Conservation (phyloP, 2,888 invertebrate species). For the Timandra comae region DNA sequence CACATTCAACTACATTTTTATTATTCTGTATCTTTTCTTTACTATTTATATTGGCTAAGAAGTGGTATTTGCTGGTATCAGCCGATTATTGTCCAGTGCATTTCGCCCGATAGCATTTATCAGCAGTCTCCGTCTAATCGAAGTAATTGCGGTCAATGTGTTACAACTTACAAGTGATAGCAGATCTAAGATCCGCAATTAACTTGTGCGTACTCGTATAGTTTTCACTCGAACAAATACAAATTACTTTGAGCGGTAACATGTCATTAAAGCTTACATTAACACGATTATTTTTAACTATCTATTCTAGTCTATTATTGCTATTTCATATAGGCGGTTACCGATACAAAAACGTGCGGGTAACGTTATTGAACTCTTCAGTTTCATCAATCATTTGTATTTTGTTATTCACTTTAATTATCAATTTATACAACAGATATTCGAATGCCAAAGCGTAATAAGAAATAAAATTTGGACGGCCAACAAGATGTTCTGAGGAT, state of each 20-base stretch:
- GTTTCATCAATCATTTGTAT: slow-evolving; percentile 22
- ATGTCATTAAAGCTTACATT: slow-evolving; percentile 21
- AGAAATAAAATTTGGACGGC: slow-evolving; percentile 49
- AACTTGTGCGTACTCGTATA: slow-evolving; percentile 49
- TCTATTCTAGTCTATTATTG: slow-evolving; percentile 73
- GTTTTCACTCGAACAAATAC: slow-evolving; percentile 13
- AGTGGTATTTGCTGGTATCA: too few relatives aligned
- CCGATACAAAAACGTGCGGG: slow-evolving; percentile 58
- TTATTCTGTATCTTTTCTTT: too few relatives aligned
- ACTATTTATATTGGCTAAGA: too few relatives aligned
- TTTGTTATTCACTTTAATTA: slow-evolving; percentile 17
- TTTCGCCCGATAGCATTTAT: too few relatives aligned
- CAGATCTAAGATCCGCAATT: slow-evolving; percentile 20
- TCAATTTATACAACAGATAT: slow-evolving; percentile 15
- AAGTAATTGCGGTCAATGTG: too few relatives aligned
- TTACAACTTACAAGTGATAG: slow-evolving; percentile 19
- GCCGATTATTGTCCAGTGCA: too few relatives aligned
- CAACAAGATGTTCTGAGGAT: slow-evolving; percentile 36
- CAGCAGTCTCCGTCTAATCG: too few relatives aligned
- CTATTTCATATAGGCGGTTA: slow-evolving; percentile 75
- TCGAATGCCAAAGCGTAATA: slow-evolving; percentile 26
- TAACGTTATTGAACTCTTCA: slow-evolving; percentile 50
- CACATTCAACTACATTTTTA: too few relatives aligned
- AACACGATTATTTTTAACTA: slow-evolving; percentile 54
- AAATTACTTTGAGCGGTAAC: slow-evolving; percentile 20